A percentile compares a stretch with the other conserved stretches of the same genome.
phyloP scores from a whole-genome alignment of 2,888 invertebrate species.

The Theodoxus fluviatilis region DNA sequence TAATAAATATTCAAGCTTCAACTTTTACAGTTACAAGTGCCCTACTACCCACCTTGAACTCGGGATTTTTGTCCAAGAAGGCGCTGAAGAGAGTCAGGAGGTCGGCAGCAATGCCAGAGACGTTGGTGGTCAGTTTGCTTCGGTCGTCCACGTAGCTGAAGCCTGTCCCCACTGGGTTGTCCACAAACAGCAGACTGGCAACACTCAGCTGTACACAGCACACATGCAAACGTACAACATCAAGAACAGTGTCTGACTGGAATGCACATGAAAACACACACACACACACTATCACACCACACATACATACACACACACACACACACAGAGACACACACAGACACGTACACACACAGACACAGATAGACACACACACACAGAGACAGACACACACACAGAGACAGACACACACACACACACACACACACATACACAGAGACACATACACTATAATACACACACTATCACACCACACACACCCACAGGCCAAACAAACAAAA shows the following conservation, averaged over 20 bases:
- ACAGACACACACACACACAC: too few species aligned
- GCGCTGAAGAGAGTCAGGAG: slow-evolving; percentile 76
- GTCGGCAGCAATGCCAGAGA: slow-evolving; percentile 77
- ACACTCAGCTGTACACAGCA: slow-evolving; percentile 73
- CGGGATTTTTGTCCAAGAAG: slow-evolving; percentile 73
- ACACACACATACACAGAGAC: too few species aligned
- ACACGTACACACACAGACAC: not conserved
- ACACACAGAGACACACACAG: not conserved
- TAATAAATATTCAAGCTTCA: too few species aligned
- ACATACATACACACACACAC: not conserved
- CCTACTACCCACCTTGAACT: slow-evolving; percentile 69
- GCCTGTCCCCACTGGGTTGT: slow-evolving; percentile 89
- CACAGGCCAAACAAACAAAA: too few species aligned
- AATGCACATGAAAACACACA: not conserved
- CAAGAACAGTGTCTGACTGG: too few species aligned
- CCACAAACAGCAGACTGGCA: slow-evolving; percentile 85
- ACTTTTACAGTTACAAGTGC: too few species aligned
- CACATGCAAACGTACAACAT: too few species aligned
- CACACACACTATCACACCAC: too few species aligned
- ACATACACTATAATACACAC: too few species aligned
- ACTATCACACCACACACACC: too few species aligned
- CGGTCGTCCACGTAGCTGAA: slow-evolving; percentile 79
- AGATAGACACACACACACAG: not conserved
- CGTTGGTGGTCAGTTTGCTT: slow-evolving; percentile 69
- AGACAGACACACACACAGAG: too few species aligned